Base-by-base conservation (phyloP, 1,140 invertebrate species). In the Tachypleus tridentatus region DNA sequence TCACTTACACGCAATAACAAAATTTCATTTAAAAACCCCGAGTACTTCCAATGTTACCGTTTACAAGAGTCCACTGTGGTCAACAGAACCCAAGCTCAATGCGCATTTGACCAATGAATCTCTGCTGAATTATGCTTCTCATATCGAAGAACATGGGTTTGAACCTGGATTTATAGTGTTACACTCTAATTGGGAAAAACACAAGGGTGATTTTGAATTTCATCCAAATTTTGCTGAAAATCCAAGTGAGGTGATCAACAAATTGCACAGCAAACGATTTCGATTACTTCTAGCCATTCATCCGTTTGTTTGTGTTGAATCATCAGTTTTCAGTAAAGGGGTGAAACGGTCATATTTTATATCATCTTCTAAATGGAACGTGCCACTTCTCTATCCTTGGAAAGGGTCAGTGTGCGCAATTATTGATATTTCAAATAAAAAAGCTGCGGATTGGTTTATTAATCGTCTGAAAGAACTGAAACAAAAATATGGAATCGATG, bases 381-480 rank as follows among this genome's bases (percentile, higher is more conserved):
- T n/a, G 10, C 56, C 10, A n/a, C 29, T n/a, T 29, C 56, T n/a
- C 4, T 29, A 57, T 10, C 29, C 29, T n/a, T n/a, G 10, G 29
- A 10, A 10, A 6, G 10, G 4, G 29, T 29, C 11, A 47, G 63
- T 67, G 47, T 70, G 67, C 51, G 91, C 85, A 0, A 84, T 93
- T 4, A 71, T 94, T 56, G 92, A 95, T 73, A 83, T 92, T 4
- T 93, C 90, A 0, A 89, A 91, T 64, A 86, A 87, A 69, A 80
- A 82, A 52, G 86, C 87, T 0, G 76, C 87, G 4, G 83, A 86
- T 0, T 97, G 93, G 93, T 80, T 93, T 11, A 75, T 86, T 4
- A 78, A 82, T 49, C 87, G 90, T 73, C 63, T 71, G 10, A 53
- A 70, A 49, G 62, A 65, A 60, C 60, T 69, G 3, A 76, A 97